A percentile compares a stretch with the other conserved stretches of the same genome.
phyloP scores from a whole-genome alignment of 2,797 vertebrate species.

The Neosalanx taihuensis region DNA sequence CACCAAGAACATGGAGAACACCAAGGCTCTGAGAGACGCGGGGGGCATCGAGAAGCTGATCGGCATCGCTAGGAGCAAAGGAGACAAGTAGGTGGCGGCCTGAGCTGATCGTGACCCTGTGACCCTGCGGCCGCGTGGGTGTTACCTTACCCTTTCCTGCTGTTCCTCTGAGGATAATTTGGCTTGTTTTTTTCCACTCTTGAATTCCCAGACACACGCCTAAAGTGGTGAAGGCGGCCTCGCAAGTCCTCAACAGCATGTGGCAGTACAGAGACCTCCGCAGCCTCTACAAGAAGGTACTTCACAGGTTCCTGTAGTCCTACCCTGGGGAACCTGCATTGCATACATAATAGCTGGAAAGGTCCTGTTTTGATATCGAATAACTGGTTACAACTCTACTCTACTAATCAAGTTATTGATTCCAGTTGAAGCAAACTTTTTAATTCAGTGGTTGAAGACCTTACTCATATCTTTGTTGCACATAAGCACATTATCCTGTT shows the following conservation, averaged over 20 bases:
- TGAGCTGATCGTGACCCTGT: neutral
- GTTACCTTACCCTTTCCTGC: slow-evolving; percentile 15
- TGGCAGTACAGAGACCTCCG: slow-evolving; percentile 99
- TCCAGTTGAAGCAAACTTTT: no score
- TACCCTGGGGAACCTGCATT: no score
- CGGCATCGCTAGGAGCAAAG: slow-evolving; percentile 96
- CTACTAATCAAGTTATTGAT: no score
- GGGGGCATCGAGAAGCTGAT: slow-evolving; percentile 98
- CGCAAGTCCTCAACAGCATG: slow-evolving; percentile 99
- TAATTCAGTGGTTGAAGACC: no score
- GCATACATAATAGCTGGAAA: no score
- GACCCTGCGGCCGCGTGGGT: neutral
- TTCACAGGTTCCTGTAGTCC: no score
- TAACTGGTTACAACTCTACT: no score
- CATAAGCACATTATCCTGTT: no score
- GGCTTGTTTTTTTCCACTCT: neutral
- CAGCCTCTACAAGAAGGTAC: slow-evolving; percentile 98
- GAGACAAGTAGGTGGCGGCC: slow-evolving; percentile 90
- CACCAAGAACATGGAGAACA: slow-evolving; percentile 99
- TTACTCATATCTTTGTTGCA: slow-evolving; percentile 24
- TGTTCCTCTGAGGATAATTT: neutral
- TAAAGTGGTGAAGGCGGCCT: slow-evolving; percentile 98
- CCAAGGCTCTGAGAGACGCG: slow-evolving; percentile 97
- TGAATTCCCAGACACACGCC: slow-evolving; percentile 86
- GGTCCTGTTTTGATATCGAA: no score